Percentiles rank a stretch among this genome's conserved stretches.
Evolutionary conservation across 1,140 invertebrate genomes (phyloP).

Genomic region (Bombus waltoni): DNA sequence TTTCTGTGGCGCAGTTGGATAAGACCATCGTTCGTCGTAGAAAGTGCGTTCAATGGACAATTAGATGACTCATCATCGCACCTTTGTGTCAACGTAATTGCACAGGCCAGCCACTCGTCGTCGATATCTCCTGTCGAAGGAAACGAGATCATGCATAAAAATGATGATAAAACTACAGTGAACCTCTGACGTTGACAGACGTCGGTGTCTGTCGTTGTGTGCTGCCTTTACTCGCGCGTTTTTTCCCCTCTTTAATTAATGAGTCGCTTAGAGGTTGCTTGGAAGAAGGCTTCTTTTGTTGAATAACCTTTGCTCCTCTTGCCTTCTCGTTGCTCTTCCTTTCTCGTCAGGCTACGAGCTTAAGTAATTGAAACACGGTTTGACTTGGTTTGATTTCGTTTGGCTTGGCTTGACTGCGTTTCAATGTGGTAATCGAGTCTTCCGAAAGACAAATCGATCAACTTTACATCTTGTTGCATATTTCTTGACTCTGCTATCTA

Average conservation of each 20-base stretch:
- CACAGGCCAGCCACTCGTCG: neutral
- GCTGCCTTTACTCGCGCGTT: neutral
- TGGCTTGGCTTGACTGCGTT: too few relatives aligned
- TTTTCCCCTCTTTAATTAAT: slow-evolving; percentile 20
- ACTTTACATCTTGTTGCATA: too few relatives aligned
- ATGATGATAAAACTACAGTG: slow-evolving; percentile 1
- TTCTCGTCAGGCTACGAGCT: too few relatives aligned
- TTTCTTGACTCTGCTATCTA: too few relatives aligned
- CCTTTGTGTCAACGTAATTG: slow-evolving; percentile 20
- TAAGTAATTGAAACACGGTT: neutral
- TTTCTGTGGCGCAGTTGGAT: slow-evolving; percentile 37
- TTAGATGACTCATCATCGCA: slow-evolving; percentile 20
- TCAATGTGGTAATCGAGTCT: neutral
- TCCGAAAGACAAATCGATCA: too few relatives aligned
- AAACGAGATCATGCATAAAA: neutral
- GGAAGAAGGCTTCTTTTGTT: neutral
- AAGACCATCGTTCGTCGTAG: neutral
- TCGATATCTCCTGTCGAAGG: neutral
- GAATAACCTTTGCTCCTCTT: neutral
- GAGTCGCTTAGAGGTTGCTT: neutral
- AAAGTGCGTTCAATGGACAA: slow-evolving; percentile 4
- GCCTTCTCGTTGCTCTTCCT: neutral
- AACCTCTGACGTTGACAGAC: neutral
- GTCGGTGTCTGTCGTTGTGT: neutral
- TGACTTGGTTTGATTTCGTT: neutral